Conservation (phyloP, 2,888 invertebrate species). For the Caenorhabditis sp. region DNA sequence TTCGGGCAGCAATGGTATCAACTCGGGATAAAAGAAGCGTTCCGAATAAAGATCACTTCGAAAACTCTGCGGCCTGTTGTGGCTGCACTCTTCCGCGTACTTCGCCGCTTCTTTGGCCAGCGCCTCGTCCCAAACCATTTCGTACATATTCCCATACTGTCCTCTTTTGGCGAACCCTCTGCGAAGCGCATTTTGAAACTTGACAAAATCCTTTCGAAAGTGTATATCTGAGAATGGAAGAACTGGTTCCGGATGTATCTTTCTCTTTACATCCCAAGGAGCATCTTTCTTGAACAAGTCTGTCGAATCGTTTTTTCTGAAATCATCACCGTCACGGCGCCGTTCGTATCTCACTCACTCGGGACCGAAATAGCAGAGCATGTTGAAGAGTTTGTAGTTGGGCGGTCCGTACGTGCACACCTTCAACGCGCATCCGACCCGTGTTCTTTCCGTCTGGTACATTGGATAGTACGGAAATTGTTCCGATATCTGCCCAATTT, state of each 20-base stretch:
- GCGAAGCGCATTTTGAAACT: not conserved
- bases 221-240: no score
- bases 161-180: not conserved
- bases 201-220: not conserved
- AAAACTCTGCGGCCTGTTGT: not conserved
- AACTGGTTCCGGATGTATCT: no score
- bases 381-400: not conserved
- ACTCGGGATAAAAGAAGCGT: no score
- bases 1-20: no score
- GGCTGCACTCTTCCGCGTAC: not conserved
- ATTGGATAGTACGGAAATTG: no score
- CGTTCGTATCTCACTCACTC: no score
- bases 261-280: no score
- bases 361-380: slow-evolving; percentile 1
- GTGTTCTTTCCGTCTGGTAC: not conserved
- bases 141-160: not conserved
- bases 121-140: not conserved
- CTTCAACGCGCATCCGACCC: slow-evolving; percentile 13
- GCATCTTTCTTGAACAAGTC: no score
- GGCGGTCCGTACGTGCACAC: slow-evolving; percentile 1
- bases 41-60: no score
- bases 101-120: not conserved
- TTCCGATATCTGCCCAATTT: no score
- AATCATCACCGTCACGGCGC: no score
- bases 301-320: not conserved